Evolutionary conservation across 30 jellyfish, hydroid and myxozoan genomes (phyloP).

Genomic region (Pelagia noctiluca): DNA sequence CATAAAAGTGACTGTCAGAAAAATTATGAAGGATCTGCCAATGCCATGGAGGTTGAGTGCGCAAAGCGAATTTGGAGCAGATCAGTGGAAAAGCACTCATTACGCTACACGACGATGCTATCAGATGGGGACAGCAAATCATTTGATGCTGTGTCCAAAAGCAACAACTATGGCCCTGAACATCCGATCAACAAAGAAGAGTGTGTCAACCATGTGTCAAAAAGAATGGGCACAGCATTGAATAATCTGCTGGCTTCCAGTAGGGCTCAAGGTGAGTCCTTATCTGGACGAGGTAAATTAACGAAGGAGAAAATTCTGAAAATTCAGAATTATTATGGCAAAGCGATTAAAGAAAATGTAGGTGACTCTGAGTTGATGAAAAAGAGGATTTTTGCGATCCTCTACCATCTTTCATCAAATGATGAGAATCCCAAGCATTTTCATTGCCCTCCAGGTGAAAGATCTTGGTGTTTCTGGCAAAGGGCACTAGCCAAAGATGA

Average conservation of each 20-base stretch:
- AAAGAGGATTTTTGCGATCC: conserved; percentile 11
- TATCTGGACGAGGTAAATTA: conserved; percentile 25
- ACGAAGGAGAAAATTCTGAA: conserved; percentile 18
- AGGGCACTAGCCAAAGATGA: conserved; percentile 24
- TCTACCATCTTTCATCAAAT: neutral
- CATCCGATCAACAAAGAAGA: neutral
- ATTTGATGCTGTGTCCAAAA: neutral
- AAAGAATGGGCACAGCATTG: conserved; percentile 35
- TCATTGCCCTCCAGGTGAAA: conserved; percentile 25
- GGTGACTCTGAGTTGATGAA: conserved; percentile 9
- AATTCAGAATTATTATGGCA: conserved; percentile 16
- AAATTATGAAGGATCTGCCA: conserved; percentile 39
- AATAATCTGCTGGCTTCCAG: neutral
- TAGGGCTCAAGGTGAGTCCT: neutral
- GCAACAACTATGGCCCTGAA: neutral
- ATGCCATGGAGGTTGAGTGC: conserved; percentile 63
- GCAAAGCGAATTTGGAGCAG: conserved; percentile 40
- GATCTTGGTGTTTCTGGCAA: conserved; percentile 43
- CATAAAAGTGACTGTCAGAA: conserved; percentile 27
- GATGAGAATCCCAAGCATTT: conserved; percentile 8
- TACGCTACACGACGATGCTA: conserved; percentile 51
- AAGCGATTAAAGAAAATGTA: conserved; percentile 20
- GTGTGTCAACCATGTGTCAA: conserved; percentile 22
- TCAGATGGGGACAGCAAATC: conserved; percentile 46
- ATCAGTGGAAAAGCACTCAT: conserved; percentile 5